These are phyloP conservation scores for Stichopus horrens DNA, from an alignment of 53 echinoderm and acorn worm species.

Conservation along the genomic window DNA sequence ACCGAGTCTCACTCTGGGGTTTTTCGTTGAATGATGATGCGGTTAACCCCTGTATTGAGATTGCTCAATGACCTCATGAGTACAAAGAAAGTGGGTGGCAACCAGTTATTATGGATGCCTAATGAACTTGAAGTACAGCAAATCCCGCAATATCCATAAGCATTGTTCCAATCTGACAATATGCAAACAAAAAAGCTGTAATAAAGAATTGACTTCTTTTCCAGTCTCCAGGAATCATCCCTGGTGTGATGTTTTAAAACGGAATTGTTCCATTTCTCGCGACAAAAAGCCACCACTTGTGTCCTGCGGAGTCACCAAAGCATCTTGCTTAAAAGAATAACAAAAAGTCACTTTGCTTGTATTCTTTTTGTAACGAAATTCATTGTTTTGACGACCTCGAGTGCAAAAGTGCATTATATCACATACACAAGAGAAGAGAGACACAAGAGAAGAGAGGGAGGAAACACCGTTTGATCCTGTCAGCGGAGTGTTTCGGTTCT, in stretches of 20 bases:
- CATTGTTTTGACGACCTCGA: constrained; percentile 25
- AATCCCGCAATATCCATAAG: constrained; percentile 26
- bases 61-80: constrained; percentile 7
- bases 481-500: background rate
- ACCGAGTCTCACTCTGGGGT: too few relatives aligned
- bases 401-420: constrained; percentile 27
- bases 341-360: constrained; percentile 13
- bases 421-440: background rate
- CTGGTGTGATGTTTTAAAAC: constrained; percentile 23
- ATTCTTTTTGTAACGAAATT: constrained; percentile 6
- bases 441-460: background rate
- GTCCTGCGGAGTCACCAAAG: constrained; percentile 25
- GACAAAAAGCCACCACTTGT: constrained; percentile 19
- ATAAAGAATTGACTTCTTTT: constrained; percentile 38
- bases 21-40: too few relatives aligned
- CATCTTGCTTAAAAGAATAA: constrained; percentile 33
- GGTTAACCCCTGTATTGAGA: background rate
- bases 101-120: background rate
- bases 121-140: constrained; percentile 29
- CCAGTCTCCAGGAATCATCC: background rate
- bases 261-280: constrained; percentile 31
- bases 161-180: constrained; percentile 14
- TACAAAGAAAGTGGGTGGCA: constrained; percentile 21
- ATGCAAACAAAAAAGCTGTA: constrained; percentile 26
- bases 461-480: constrained; percentile 4